Conservation (phyloP, 2,888 invertebrate genomes). For the Dryobotodes eremita region DNA sequence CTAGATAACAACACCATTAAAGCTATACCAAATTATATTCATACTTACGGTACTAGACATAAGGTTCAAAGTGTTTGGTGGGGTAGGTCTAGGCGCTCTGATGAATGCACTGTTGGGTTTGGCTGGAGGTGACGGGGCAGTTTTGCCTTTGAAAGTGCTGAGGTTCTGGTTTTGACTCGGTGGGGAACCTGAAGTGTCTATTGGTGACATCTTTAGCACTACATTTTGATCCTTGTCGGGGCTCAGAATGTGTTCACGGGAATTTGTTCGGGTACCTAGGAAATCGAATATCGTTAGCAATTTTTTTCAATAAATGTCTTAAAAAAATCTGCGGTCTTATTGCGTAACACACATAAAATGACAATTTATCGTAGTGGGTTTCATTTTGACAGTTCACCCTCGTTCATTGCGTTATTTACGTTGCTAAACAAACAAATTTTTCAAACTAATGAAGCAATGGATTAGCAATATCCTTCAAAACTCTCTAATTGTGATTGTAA, state of each 20-base stretch:
- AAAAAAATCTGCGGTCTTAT: too few species aligned
- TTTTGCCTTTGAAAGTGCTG: conserved; percentile 93
- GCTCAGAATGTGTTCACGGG: conserved; percentile 83
- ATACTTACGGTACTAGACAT: conserved; percentile 90
- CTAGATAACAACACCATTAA: conserved; percentile 75
- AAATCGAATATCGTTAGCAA: conserved; percentile 19
- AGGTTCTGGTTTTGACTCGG: conserved; percentile 89
- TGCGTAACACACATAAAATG: neutral
- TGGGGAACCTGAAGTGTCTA: conserved; percentile 89
- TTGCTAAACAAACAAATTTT: neutral
- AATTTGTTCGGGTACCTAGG: conserved; percentile 85
- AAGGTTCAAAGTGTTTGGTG: conserved; percentile 95
- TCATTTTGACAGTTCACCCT: neutral
- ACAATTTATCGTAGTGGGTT: neutral
- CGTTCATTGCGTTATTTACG: neutral
- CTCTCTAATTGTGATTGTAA: neutral
- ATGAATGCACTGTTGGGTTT: conserved; percentile 88
- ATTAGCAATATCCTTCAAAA: neutral
- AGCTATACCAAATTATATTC: conserved; percentile 32
- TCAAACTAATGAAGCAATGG: neutral
- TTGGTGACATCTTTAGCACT: conserved; percentile 94
- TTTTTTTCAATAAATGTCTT: neutral
- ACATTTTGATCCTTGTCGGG: conserved; percentile 92
- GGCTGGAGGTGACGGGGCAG: conserved; percentile 89
- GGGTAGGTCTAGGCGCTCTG: conserved; percentile 94